Percentiles rank a stretch among this genome's conserved stretches.
Evolutionary conservation across 2,888 invertebrate genomes (phyloP).

Genomic region (Drosophila mercatorum): DNA sequence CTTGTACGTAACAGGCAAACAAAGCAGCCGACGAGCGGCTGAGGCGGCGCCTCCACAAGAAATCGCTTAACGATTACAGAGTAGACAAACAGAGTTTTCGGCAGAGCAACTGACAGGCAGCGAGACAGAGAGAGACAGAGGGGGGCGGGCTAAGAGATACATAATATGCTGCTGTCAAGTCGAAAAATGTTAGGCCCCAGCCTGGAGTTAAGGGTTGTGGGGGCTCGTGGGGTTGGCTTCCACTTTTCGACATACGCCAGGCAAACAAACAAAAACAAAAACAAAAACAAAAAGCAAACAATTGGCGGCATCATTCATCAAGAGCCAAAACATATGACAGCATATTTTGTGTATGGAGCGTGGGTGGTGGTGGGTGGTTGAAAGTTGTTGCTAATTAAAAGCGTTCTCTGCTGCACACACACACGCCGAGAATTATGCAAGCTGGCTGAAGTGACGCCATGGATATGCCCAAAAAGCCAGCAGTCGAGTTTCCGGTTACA

Average conservation of each 20-base stretch:
- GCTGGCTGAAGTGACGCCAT: slow-evolving; percentile 47
- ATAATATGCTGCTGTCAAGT: slow-evolving; percentile 63
- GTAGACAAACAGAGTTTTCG: slow-evolving; percentile 48
- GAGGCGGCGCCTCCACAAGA: slow-evolving; percentile 31
- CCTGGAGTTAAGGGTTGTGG: slow-evolving; percentile 13
- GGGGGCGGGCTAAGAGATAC: slow-evolving; percentile 15
- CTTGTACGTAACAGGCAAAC: slow-evolving; percentile 58
- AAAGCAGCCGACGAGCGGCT: slow-evolving; percentile 30
- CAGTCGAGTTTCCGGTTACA: slow-evolving; percentile 47
- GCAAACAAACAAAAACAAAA: slow-evolving; percentile 66
- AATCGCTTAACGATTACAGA: slow-evolving; percentile 75
- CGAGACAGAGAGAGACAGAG: slow-evolving; percentile 19
- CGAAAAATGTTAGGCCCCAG: slow-evolving; percentile 58
- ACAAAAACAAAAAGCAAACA: slow-evolving; percentile 57
- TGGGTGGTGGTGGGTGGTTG: not conserved
- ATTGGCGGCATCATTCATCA: slow-evolving; percentile 76
- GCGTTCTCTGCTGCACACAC: slow-evolving; percentile 46
- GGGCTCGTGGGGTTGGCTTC: slow-evolving; percentile 1
- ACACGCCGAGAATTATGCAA: slow-evolving; percentile 11
- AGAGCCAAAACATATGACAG: slow-evolving; percentile 68
- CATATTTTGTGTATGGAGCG: slow-evolving; percentile 51
- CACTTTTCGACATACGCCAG: slow-evolving; percentile 54
- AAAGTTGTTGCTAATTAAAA: slow-evolving; percentile 78
- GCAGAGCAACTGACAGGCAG: not conserved
- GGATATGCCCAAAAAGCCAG: slow-evolving; percentile 35